Conservation (phyloP, 2,797 vertebrate species). For the Diglossa cyanea region DNA sequence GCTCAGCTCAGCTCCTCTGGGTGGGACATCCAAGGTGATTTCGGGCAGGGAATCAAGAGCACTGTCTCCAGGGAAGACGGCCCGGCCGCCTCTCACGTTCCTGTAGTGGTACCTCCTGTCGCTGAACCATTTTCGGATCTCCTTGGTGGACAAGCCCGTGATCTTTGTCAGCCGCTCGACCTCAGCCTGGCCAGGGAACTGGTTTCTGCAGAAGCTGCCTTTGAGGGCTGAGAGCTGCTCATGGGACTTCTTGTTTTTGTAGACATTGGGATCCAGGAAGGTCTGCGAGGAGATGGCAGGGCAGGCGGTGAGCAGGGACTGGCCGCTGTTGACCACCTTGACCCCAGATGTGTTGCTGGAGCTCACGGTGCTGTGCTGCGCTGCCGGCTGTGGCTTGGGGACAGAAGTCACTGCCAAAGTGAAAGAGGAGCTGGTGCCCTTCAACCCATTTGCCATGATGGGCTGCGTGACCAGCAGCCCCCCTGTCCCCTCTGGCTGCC, state of each 20-base stretch:
- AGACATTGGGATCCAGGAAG: slow-evolving; percentile 84
- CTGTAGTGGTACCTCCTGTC: slow-evolving; percentile 94
- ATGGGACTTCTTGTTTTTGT: slow-evolving; percentile 94
- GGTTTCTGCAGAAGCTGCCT: slow-evolving; percentile 88
- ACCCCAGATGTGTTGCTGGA: slow-evolving; percentile 73
- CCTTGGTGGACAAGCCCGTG: slow-evolving; percentile 89
- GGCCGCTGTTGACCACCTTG: slow-evolving; percentile 73
- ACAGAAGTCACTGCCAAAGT: slow-evolving; percentile 83
- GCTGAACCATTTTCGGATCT: slow-evolving; percentile 98
- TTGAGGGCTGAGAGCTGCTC: slow-evolving; percentile 91
- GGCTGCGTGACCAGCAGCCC: slow-evolving; percentile 93
- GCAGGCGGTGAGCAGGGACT: slow-evolving; percentile 78
- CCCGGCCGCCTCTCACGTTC: slow-evolving; percentile 76
- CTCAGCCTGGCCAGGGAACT: slow-evolving; percentile 93
- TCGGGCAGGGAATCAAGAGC: slow-evolving; percentile 76
- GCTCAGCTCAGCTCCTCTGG: slow-evolving; percentile 72
- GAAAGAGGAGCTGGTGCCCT: slow-evolving; percentile 86
- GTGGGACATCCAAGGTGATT: slow-evolving; percentile 68
- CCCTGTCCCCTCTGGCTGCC: slow-evolving; percentile 77
- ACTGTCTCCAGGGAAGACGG: slow-evolving; percentile 60
- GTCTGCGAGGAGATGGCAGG: slow-evolving; percentile 77
- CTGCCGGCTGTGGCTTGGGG: slow-evolving; percentile 80
- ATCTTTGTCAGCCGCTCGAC: slow-evolving; percentile 90
- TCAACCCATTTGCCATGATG: slow-evolving; percentile 89
- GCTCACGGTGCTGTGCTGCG: slow-evolving; percentile 80